Evolutionary conservation across 2,888 invertebrate species (phyloP), one percentile per base, ranked within the genome.

Genomic region (Buathra laborator): DNA sequence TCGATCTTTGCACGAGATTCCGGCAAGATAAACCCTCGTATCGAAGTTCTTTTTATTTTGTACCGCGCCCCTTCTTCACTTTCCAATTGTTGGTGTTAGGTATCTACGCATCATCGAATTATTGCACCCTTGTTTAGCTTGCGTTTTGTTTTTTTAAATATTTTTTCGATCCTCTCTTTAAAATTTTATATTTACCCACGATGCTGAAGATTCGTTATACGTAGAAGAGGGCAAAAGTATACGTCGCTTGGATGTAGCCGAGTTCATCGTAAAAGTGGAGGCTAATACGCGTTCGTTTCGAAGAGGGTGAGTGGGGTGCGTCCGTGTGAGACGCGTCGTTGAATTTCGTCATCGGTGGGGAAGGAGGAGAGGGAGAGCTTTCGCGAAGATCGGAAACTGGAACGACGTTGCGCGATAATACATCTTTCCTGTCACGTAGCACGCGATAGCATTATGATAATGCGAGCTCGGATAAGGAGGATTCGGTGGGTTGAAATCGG

Each of bases 371-470:
- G 24, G 24, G 37, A 37, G 37, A 37, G 76, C 77, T 78, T 66
- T 77, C 67, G 43, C 51, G 59, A 77, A 84, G 76, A 84, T 81
- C 77, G 84, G 76, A 84, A 84, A 80, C 80, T 76, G 66, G 74
- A 59, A 80, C 44, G 80, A 77, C 68, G 72, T 79, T 72, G 75
- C 78, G 75, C 87, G 90, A 91, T 91, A 91, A 92, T 92, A 92
- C 91, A 89, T 92, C 92, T 92, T 92, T 92, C 92, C 89, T 88
- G 91, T 92, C 92, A 92, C 92, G 92, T 92, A 92, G 90, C 88
- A 88, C 88, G 89, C 91, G 91, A 92, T 91, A 90, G 90, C 91
- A 92, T 92, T 92, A 92, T 92, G 92, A 92, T 92, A 92, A 92
- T 92, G 92, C 89, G 59, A 72, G 72, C 82, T 87, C 84, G 91